Base-by-base conservation (phyloP, 2,113 vertebrate species). In the Apteryx owenii region DNA sequence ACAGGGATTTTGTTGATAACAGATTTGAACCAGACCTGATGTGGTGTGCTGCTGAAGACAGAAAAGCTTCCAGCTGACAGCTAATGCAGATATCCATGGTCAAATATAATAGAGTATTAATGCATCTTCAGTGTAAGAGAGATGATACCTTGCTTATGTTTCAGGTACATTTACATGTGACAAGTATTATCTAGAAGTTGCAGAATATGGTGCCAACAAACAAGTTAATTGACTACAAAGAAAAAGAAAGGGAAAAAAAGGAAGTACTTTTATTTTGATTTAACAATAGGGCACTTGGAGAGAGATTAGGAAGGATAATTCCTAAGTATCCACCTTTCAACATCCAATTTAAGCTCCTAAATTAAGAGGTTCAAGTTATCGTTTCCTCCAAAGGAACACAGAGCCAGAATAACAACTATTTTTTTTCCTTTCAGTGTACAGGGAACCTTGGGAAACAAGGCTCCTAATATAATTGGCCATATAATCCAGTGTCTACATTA, bases 51-150 rank as follows among this genome's bases (percentile, higher is more conserved):
- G 61, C 76, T 96, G 60, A 92, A 88, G 44, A 79, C 50, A 51
- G 78, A 95, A 96, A 84, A 53, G 10, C 56, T 93, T 95, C 72
- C 86, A 94, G 50, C 65, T 90, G 87, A 69, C 46, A 94, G 33
- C 54, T 95, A 88, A 86, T 50, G 72, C 66, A 85, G 46, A n/a
- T 86, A 53, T 84, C 58, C 29, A 9, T 51, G 40, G 36, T n/a
- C 64, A 89, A 58, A 80, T 85, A 46, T 26, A 82, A 36, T 7
- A 44, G 33, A 44, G 28, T 42, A 46, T 36, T 77, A 85, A 91
- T 51, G 12, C 77, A 72, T 72, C 81, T 88, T 62, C 38, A 48
- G 9, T n/a, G 10, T 72, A 40, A 62, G 38, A 64, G 12, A 78
- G 15, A 56, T 76, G 54, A 79, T 61, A 31, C 28, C 40, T 90